These are phyloP conservation scores for Heteromyza rotundicornis DNA, from an alignment of 2,888 invertebrate species.

Conservation along the genomic window DNA sequence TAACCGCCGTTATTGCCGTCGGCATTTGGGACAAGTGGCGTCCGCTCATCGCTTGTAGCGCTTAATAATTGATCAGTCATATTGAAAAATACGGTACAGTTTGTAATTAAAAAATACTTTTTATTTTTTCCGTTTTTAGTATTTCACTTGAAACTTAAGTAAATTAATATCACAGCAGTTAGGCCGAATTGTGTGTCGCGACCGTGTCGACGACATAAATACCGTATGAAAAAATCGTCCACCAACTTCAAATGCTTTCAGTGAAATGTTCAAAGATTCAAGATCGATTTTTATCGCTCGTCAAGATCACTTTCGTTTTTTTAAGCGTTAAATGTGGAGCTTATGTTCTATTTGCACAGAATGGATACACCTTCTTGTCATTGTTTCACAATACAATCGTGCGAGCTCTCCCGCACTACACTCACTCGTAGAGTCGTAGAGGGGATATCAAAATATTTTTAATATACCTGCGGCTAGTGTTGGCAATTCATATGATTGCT, in stretches of 20 bases:
- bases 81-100: background rate
- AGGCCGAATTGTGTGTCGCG: background rate
- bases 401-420: background rate
- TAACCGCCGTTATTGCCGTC: background rate
- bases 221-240: slow-evolving; percentile 16
- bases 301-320: slow-evolving; percentile 35
- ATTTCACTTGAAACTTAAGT: slow-evolving; percentile 7
- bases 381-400: slow-evolving; percentile 1
- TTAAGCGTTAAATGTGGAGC: slow-evolving; percentile 32
- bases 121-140: background rate
- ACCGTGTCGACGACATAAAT: background rate
- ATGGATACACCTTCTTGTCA: slow-evolving; percentile 26
- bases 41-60: slow-evolving; percentile 35
- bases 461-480: too few relatives aligned
- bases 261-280: slow-evolving; percentile 30
- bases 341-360: slow-evolving; percentile 31
- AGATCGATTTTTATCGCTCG: slow-evolving; percentile 29
- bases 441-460: too few relatives aligned
- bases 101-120: too few relatives aligned
- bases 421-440: background rate
- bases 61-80: slow-evolving; percentile 50
- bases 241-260: slow-evolving; percentile 24
- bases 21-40: slow-evolving; percentile 34
- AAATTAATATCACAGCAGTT: slow-evolving; percentile 26
- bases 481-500: too few relatives aligned